phyloP scores from a whole-genome alignment of 2,888 invertebrate genomes.

The Argyra leucocephala region DNA sequence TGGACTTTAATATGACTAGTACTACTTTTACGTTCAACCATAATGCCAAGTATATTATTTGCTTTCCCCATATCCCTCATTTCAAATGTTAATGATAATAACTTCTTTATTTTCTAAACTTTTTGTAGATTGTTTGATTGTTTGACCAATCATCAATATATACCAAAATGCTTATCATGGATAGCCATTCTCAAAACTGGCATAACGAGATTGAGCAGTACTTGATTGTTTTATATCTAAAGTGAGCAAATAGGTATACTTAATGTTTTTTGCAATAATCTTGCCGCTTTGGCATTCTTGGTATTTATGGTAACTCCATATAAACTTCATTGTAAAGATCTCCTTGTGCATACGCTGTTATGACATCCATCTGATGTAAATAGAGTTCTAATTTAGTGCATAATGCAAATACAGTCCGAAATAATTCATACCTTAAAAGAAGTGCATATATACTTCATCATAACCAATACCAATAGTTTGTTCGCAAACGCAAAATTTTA shows the following conservation, averaged over 20 bases:
- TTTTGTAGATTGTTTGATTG: neutral
- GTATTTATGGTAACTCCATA: neutral
- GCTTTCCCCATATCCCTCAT: too few relatives aligned
- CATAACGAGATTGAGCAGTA: neutral
- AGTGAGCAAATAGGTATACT: neutral
- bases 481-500: neutral
- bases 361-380: constrained; percentile 8
- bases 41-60: too few relatives aligned
- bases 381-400: neutral
- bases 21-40: too few relatives aligned
- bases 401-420: neutral
- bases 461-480: neutral
- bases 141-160: constrained; percentile 12
- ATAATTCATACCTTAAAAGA: neutral
- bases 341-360: neutral
- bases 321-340: constrained; percentile 7
- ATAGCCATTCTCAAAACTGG: neutral
- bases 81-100: too few relatives aligned
- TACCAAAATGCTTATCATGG: neutral
- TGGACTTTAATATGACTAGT: too few relatives aligned
- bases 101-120: constrained; percentile 5
- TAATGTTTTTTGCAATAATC: constrained; percentile 4
- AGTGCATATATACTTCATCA: neutral
- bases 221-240: neutral
- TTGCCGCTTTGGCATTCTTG: constrained; percentile 14